Percentiles rank a stretch among this genome's conserved stretches.
Conservation (phyloP, 2,797 vertebrate genomes). For the Oreochromis mossambicus region DNA sequence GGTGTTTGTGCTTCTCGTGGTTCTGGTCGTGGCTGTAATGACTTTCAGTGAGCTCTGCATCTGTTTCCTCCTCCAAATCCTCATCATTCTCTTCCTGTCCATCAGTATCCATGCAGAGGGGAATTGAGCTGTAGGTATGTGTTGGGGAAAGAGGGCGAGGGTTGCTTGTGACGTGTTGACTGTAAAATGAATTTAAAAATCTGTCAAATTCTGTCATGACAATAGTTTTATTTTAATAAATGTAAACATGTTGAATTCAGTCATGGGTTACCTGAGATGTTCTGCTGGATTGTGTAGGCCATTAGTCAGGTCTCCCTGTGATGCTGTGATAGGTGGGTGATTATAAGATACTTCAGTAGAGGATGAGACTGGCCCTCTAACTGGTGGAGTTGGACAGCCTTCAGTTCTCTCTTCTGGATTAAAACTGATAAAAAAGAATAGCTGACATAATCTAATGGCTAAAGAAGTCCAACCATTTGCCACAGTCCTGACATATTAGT, state of each 20-base stretch:
- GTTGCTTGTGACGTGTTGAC: conserved; percentile 28
- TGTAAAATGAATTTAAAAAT: not conserved
- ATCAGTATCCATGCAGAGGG: conserved; percentile 84
- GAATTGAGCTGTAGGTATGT: conserved; percentile 87
- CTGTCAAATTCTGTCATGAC: not conserved
- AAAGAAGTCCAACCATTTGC: not conserved
- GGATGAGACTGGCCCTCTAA: conserved; percentile 85
- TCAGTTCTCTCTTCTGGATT: conserved; percentile 74
- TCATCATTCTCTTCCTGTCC: conserved; percentile 80
- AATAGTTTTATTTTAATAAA: not conserved
- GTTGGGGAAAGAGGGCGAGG: conserved; percentile 81
- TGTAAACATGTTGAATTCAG: not conserved
- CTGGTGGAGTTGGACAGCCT: conserved; percentile 81
- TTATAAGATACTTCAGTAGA: conserved; percentile 83
- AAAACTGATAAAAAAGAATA: conserved; percentile 73
- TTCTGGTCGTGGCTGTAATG: conserved; percentile 59
- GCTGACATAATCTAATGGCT: conserved; percentile 13
- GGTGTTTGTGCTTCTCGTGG: conserved; percentile 53
- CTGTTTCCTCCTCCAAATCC: conserved; percentile 45
- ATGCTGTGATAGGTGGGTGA: conserved; percentile 80
- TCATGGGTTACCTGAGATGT: conserved; percentile 75
- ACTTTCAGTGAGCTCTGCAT: conserved; percentile 77
- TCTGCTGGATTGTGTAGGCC: conserved; percentile 79
- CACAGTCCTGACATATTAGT: conserved; percentile 21
- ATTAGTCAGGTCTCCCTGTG: conserved; percentile 81